Evolutionary conservation across 2,113 vertebrate genomes (phyloP), one percentile per base, ranked within the genome.

Genomic region (Sardina pilchardus): DNA sequence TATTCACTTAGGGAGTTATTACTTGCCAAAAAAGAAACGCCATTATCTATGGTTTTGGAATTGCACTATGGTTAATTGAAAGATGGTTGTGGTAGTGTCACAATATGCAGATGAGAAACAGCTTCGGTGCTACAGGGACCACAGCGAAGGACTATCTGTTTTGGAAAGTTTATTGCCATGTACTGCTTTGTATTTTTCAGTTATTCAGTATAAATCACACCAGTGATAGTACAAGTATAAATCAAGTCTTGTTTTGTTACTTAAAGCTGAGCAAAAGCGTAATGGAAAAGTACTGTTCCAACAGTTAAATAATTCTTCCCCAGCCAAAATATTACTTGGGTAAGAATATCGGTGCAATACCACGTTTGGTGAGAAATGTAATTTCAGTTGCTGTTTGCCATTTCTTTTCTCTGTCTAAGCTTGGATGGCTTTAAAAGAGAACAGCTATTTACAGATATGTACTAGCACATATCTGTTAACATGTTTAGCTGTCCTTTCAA

Each of bases 121-220:
- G 63, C 10, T 71, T 71, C n/a, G 26, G 63, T 26, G 24, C 56
- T 24, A 8, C 63, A 36, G 71, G 71, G 71, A 78, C 71, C 71
- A 78, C 30, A 5, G 71, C 71, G 30, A 78, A 71, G 30, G 71
- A 78, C 71, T 34, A 78, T 78, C 71, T 17, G 30, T 78, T 78
- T 36, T 78, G 2, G 71, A 34, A 34, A 34, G 71, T 78, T 36
- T 17, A 78, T 78, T 34, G 30, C 71, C 30, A 78, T 34, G 71
- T 78, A 78, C 71, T 59, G 88, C 85, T 83, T 75, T 80, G 5
- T 2, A 50, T 82, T 45, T 87, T 87, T 63, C 85, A 75, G 84
- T 81, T 90, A 88, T 7, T 34, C 14, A 78, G 71, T 14, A 36
- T 34, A 78, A 17, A 36, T 14, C 30, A 36, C 30, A 78, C 30